Evolutionary conservation across 1,140 invertebrate species (phyloP).

Genomic region (Pinna nobilis): DNA sequence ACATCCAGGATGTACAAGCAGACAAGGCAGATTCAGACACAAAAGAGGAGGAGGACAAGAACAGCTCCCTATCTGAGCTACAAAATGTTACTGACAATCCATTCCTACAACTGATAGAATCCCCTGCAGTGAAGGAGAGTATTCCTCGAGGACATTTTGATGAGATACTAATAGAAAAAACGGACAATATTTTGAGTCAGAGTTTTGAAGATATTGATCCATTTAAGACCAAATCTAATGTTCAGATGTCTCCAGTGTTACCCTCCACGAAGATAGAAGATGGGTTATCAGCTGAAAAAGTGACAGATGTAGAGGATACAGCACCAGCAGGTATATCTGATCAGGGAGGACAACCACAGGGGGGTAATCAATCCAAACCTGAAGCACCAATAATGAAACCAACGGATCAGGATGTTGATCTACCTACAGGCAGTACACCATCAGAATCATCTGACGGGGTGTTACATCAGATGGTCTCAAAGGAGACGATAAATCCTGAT

Average conservation of each 20-base stretch:
- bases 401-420: background rate
- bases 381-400: background rate
- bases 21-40: background rate
- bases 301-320: background rate
- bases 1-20: background rate
- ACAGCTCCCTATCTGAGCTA: conserved; percentile 7
- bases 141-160: background rate
- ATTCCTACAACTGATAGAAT: conserved; percentile 10
- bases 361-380: background rate
- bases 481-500: background rate
- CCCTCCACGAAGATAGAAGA: background rate
- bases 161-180: background rate
- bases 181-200: conserved; percentile 9
- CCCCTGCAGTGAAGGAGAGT: conserved; percentile 1
- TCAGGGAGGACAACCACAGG: background rate
- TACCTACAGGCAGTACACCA: background rate
- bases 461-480: background rate
- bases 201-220: conserved; percentile 33
- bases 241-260: conserved; percentile 13
- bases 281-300: background rate
- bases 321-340: no score
- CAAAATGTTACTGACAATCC: conserved; percentile 22
- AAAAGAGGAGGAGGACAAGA: background rate
- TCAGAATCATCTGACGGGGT: background rate
- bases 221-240: conserved; percentile 6